Base-by-base conservation (phyloP, 2,888 invertebrate genomes). In the Heliothis peltigera region DNA sequence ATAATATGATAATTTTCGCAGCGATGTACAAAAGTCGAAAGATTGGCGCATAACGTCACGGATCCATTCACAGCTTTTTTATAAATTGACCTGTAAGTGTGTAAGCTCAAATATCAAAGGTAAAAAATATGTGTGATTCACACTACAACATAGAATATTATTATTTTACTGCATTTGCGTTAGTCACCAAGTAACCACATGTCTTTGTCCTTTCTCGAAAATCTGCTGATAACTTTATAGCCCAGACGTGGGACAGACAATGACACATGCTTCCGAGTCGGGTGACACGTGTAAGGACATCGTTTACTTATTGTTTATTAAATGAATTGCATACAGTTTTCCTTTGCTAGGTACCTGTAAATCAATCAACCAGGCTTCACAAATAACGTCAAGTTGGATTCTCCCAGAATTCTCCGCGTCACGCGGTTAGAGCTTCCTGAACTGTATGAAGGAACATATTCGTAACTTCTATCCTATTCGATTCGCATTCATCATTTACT, bases 181-280 rank as follows among this genome's bases (percentile, higher is more conserved):
- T 91, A 91, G 88, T 91, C 90, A 91, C 71, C 78, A 63, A 70
- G 67, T 69, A 88, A 91, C 91, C 91, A 79, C 91, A 84, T 87
- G 88, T 82, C 89, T 89, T 91, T 91, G 91, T 91, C 88, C 88
- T 89, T 91, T 89, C 86, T 89, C 79, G 85, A 75, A 88, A 89
- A 88, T 84, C 76, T 70, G 82, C 75, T 84, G 85, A 84, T 84
- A 84, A 80, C 77, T 90, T 90, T 89, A 88, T 86, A 83, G 82
- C 83, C 82, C 88, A 89, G 88, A 90, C 89, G 82, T 82, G 85
- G 84, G 79, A 81, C 84, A 89, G 86, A 87, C 86, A 77, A 81
- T 87, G 84, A 86, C 84, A 84, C 87, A 85, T 70, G 75, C 84
- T 85, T 87, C 82, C 84, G 83, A 83, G 70, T 81, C 64, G 60